Conservation (phyloP, 2,888 invertebrate species). For the Agrochola lota region DNA sequence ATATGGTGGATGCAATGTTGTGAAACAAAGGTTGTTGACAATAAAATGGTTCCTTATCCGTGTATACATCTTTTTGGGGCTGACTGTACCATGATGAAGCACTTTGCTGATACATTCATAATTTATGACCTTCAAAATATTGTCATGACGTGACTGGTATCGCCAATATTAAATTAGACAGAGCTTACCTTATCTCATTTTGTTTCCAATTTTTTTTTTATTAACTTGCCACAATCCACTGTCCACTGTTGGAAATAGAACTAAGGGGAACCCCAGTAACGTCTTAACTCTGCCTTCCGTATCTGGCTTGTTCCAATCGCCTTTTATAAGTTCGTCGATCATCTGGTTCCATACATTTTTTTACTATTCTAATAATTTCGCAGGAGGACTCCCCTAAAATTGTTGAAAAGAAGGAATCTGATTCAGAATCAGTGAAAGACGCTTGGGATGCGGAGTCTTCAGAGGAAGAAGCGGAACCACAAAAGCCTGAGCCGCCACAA, state of each 20-base stretch:
- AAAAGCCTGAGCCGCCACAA: slow-evolving; percentile 70
- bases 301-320: background rate
- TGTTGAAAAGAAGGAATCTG: slow-evolving; percentile 79
- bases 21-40: too few relatives aligned
- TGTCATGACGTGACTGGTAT: background rate
- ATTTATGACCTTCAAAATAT: slow-evolving; percentile 28
- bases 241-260: background rate
- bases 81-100: background rate
- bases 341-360: background rate
- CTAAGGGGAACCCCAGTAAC: too few relatives aligned
- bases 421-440: slow-evolving; percentile 93
- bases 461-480: slow-evolving; percentile 85
- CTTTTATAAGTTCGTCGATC: background rate
- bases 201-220: background rate
- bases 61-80: too few relatives aligned
- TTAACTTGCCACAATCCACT: too few relatives aligned
- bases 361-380: background rate
- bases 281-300: background rate
- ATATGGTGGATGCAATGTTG: too few relatives aligned
- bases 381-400: slow-evolving; percentile 78
- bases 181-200: slow-evolving; percentile 7
- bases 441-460: slow-evolving; percentile 95
- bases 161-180: background rate
- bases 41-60: too few relatives aligned
- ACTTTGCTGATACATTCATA: background rate